A percentile compares a stretch with the other conserved stretches of the same genome.
These are phyloP conservation scores for Patiria pectinifera DNA, from an alignment of 53 echinoderm and acorn worm genomes.

Conservation along the genomic window DNA sequence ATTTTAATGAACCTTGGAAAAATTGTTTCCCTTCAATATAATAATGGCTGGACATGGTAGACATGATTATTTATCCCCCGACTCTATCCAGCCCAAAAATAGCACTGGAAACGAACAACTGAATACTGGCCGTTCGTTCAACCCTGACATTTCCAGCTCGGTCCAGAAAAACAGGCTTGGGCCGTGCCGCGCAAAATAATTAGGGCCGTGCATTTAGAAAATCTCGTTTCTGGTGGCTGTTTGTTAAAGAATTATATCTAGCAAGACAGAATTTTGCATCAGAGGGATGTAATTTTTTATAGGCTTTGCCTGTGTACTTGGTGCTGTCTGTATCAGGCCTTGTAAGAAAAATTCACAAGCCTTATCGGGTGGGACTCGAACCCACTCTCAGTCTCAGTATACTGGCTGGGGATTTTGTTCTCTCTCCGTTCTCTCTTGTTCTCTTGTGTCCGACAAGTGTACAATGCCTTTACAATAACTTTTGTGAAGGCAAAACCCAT, in stretches of 20 bases:
- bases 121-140: constrained; percentile 59
- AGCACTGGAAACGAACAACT: constrained; percentile 40
- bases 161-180: constrained; percentile 56
- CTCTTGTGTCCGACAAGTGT: too few species aligned
- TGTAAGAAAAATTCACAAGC: too few species aligned
- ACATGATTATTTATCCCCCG: constrained; percentile 32
- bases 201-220: constrained; percentile 44
- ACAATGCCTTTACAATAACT: too few species aligned
- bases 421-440: too few species aligned
- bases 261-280: too few species aligned
- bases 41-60: constrained; percentile 30
- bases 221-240: constrained; percentile 19
- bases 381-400: too few species aligned
- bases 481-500: too few species aligned
- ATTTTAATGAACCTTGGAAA: not conserved
- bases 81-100: constrained; percentile 13
- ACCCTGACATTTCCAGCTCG: constrained; percentile 55
- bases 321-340: too few species aligned
- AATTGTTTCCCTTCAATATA: constrained; percentile 27
- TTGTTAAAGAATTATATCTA: not conserved
- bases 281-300: too few species aligned
- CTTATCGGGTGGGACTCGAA: not conserved
- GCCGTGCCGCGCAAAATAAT: constrained; percentile 43
- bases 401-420: too few species aligned
- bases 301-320: too few species aligned